phyloP scores from a whole-genome alignment of 2,888 invertebrate species.

The Cephus nigrinus region DNA sequence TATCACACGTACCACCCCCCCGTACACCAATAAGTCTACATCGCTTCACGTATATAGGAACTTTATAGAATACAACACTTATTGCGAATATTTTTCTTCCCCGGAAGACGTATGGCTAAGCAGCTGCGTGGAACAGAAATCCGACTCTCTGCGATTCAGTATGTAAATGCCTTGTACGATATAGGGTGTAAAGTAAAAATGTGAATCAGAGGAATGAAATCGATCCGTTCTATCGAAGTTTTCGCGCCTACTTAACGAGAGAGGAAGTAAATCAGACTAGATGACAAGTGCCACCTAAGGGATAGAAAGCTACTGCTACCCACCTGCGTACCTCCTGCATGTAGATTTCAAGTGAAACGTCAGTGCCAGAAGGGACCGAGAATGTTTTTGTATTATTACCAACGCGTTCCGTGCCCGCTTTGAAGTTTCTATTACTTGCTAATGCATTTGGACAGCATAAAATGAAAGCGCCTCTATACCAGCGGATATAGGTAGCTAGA shows the following conservation, averaged over 20 bases:
- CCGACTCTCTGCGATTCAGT: not conserved
- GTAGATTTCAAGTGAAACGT: not conserved
- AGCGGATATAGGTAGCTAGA: not conserved
- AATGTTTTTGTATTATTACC: not conserved
- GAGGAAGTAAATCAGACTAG: not conserved
- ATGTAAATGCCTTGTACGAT: not conserved
- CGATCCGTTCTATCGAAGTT: not conserved
- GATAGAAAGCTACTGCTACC: not conserved
- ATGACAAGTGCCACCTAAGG: not conserved
- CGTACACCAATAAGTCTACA: not conserved
- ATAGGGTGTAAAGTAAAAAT: not conserved
- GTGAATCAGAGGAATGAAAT: not conserved
- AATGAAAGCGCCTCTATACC: slow-evolving; percentile 13
- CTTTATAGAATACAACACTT: not conserved
- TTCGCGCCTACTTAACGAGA: not conserved
- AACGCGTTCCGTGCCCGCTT: not conserved
- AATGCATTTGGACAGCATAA: slow-evolving; percentile 21
- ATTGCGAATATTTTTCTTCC: not conserved
- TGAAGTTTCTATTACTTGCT: slow-evolving; percentile 10
- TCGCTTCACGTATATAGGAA: not conserved
- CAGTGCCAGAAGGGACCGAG: not conserved
- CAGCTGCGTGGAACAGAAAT: not conserved
- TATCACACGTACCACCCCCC: not conserved
- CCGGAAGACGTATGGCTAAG: not conserved
- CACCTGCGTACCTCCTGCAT: not conserved